These are phyloP conservation scores for Mythimna vitellina DNA, from an alignment of 2,888 invertebrate genomes.

Conservation along the genomic window DNA sequence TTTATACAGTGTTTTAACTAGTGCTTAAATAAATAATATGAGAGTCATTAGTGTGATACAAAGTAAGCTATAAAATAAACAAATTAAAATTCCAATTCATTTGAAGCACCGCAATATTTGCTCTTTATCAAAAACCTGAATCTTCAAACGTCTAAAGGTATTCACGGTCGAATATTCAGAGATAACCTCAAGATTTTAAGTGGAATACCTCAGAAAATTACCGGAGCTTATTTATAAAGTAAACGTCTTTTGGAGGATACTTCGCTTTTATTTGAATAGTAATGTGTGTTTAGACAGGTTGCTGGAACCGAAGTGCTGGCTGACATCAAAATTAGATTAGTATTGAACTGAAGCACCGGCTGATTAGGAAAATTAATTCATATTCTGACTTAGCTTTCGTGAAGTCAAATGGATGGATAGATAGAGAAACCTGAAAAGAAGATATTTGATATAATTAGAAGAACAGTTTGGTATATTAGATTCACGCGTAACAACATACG, in stretches of 20 bases:
- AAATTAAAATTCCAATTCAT: not conserved
- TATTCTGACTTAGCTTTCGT: conserved; percentile 1
- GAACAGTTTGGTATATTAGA: too few species aligned
- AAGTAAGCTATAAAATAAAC: not conserved
- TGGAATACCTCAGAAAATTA: conserved; percentile 34
- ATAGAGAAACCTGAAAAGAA: not conserved
- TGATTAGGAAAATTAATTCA: conserved; percentile 26
- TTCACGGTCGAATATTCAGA: conserved; percentile 24
- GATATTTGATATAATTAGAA: not conserved
- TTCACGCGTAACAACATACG: too few species aligned
- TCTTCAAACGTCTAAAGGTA: conserved; percentile 27
- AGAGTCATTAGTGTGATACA: too few species aligned
- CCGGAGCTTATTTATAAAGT: conserved; percentile 37
- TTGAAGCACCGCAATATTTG: not conserved
- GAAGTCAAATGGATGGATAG: not conserved
- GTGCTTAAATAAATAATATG: too few species aligned
- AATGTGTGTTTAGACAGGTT: conserved; percentile 25
- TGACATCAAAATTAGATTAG: conserved; percentile 26
- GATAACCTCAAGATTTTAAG: conserved; percentile 45
- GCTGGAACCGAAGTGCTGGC: conserved; percentile 11
- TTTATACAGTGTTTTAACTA: too few species aligned
- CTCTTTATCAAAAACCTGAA: conserved; percentile 23
- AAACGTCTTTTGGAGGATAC: conserved; percentile 29
- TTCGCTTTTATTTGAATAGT: conserved; percentile 37
- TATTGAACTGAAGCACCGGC: conserved; percentile 16